Percentiles rank a stretch among this genome's conserved stretches.
These are phyloP conservation scores for Scortum barcoo DNA, from an alignment of 2,113 vertebrate species.

Conservation along the genomic window DNA sequence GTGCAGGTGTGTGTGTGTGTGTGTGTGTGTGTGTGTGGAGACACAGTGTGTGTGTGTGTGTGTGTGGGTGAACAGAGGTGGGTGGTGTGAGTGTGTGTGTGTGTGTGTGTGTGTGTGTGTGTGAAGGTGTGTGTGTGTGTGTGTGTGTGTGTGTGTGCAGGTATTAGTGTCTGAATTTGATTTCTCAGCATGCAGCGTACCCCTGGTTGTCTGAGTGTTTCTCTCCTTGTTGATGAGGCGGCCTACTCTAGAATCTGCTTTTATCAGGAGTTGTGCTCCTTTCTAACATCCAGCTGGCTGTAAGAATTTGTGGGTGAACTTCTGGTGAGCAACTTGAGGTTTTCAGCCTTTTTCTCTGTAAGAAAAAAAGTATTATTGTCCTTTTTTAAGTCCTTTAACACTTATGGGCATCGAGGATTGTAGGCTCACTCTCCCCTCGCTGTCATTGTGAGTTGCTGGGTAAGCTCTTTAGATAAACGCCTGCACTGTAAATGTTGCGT, in stretches of 20 bases:
- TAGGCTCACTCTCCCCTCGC: background rate
- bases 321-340: no score
- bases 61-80: no score
- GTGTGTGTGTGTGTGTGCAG: background rate
- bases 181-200: background rate
- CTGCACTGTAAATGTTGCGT: background rate
- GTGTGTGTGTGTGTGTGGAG: no score
- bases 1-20: conserved; percentile 1
- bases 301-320: no score
- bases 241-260: background rate
- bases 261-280: background rate
- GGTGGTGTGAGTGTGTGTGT: conserved; percentile 83
- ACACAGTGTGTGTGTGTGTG: no score
- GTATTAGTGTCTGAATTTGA: accelerated
- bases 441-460: no score
- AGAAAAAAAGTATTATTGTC: background rate
- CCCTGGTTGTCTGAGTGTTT: background rate
- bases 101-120: no score
- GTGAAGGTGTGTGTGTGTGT: no score
- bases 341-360: background rate
- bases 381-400: background rate
- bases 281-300: background rate
- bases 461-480: background rate
- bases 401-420: background rate
- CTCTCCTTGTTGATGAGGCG: background rate